Evolutionary conservation across 2,888 invertebrate species (phyloP).

Genomic region (Drosophila recens): DNA sequence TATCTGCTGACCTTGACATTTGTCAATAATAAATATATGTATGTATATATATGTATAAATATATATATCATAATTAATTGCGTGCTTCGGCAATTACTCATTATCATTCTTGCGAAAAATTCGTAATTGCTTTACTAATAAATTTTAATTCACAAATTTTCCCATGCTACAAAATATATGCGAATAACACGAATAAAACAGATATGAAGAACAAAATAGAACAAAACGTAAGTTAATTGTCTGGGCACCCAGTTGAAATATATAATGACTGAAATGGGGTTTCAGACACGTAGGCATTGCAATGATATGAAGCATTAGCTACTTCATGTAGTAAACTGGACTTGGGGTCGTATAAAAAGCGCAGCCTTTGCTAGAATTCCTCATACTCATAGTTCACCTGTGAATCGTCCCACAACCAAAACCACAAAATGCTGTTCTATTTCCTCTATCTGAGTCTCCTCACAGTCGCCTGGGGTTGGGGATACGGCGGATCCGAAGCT

Average conservation of each 20-base stretch:
- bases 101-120: slow-evolving; percentile 3
- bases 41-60: background rate
- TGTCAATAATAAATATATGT: slow-evolving; percentile 7
- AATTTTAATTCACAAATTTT: slow-evolving; percentile 53
- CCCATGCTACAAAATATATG: slow-evolving; percentile 32
- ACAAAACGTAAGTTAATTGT: slow-evolving; percentile 1
- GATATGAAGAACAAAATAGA: slow-evolving; percentile 23
- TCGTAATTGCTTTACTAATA: slow-evolving; percentile 17
- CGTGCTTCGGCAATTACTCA: slow-evolving; percentile 35
- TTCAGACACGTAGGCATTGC: slow-evolving; percentile 56
- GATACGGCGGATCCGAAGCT: slow-evolving; percentile 4
- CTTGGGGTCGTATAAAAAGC: slow-evolving; percentile 46
- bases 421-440: slow-evolving; percentile 31
- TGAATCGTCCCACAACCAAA: slow-evolving; percentile 1
- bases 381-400: slow-evolving; percentile 36
- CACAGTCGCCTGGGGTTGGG: slow-evolving; percentile 15
- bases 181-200: slow-evolving; percentile 43
- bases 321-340: background rate
- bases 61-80: background rate
- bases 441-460: slow-evolving; percentile 18
- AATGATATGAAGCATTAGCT: slow-evolving; percentile 41
- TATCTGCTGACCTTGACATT: slow-evolving; percentile 35
- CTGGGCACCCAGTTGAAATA: slow-evolving; percentile 16
- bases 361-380: slow-evolving; percentile 34
- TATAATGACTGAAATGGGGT: slow-evolving; percentile 30